Evolutionary conservation across 2,113 vertebrate genomes (phyloP), one percentile per base, ranked within the genome.

Genomic region (Uropsilus gracilis): DNA sequence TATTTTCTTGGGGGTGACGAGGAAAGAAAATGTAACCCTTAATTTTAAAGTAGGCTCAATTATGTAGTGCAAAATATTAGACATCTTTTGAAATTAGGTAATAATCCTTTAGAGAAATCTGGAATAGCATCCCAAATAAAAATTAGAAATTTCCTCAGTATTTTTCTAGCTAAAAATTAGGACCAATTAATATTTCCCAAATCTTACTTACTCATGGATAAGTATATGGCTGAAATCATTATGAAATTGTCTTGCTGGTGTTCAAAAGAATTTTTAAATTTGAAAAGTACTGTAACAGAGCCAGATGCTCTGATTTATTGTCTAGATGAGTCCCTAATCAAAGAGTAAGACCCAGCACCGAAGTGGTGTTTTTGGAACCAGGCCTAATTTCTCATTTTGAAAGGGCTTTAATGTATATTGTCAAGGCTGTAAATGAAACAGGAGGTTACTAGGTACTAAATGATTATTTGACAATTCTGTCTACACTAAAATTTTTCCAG

Each of bases 241-340:
- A 64, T 83, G 64, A 77, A 48, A 42, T 22, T 81, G 39, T 20
- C 30, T 90, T 5, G 5, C 57, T 3, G 22, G 32, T 72, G 9
- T 37, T 90, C 61, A 93, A 68, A 83, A 59, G 50, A 63, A 89
- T 42, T 90, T 86, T 66, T 87, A 68, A 90, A 93, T 81, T 86
- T n/a, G 77, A 77, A 42, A 86, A 61, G 28, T 59, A 42, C 30
- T 4, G 12, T 90, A 75, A 66, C 48, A 89, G 66, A 37, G 26
- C 20, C 22, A 20, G 22, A 72, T 32, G 83, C 9, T 89, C 42
- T 69, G 24, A n/a, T 28, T 28, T 46, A 34, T 42, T 64, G 69
- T 8, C 32, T 26, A 71, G 20, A 69, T n/a, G 28, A 75, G 13
- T 7, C 42, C 6, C 34, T 63, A 26, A 75, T 63, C 34, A 71